Conservation (phyloP, 2,888 invertebrate genomes). For the Desoria tigrina region DNA sequence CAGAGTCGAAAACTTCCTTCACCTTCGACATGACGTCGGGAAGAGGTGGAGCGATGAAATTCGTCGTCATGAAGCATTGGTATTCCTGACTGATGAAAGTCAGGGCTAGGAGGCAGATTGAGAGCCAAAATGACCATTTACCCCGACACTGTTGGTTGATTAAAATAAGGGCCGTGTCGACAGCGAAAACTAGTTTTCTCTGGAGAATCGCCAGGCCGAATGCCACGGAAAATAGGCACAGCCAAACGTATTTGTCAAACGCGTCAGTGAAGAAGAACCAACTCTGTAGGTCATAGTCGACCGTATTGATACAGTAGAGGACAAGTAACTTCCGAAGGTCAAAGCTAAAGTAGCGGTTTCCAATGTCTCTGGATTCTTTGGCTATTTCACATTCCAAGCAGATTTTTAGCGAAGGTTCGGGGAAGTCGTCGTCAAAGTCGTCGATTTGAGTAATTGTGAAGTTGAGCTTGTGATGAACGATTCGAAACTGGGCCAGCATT, state of each 20-base stretch:
- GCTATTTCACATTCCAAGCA: constrained; percentile 1
- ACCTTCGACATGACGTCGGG: not conserved
- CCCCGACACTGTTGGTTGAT: not conserved
- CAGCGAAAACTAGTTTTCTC: not conserved
- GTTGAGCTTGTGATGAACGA: not conserved
- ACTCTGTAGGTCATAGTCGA: not conserved
- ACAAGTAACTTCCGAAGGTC: not conserved
- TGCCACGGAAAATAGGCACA: not conserved
- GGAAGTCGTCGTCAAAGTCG: constrained; percentile 4
- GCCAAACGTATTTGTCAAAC: constrained; percentile 5
- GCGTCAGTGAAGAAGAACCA: constrained; percentile 6
- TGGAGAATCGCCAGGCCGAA: not conserved
- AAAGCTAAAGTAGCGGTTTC: not conserved
- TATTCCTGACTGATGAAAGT: not conserved
- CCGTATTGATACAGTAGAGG: not conserved
- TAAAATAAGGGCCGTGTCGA: not conserved
- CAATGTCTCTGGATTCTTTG: no score
- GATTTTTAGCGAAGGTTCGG: not conserved
- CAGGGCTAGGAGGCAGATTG: not conserved
- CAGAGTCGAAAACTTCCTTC: not conserved
- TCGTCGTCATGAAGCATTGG: constrained; percentile 9
- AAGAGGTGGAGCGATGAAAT: not conserved
- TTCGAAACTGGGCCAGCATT: constrained; percentile 1
- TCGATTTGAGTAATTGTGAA: not conserved
- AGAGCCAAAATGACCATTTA: not conserved